Base-by-base conservation (phyloP, 2,888 invertebrate genomes). In the Plebejus argus region DNA sequence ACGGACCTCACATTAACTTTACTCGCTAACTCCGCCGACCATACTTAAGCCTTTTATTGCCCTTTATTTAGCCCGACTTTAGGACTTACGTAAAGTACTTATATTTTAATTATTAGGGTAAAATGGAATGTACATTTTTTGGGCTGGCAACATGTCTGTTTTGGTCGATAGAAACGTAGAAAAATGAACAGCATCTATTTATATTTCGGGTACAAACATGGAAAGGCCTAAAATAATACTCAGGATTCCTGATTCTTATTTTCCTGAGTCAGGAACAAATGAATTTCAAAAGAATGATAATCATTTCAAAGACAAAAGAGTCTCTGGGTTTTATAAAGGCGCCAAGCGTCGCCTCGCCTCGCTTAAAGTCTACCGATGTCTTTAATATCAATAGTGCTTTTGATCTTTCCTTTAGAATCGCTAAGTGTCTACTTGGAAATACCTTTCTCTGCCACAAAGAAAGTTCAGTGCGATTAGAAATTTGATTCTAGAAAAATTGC, bases 51-150 rank as follows among this genome's bases (percentile, higher is more conserved):
- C 35, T 71, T 71, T 71, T 66, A 66, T 66, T 66, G n/a, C n/a
- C 35, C n/a, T 71, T 71, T n/a, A 39, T 39, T 71, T 39, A 15
- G 28, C 3, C 33, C 35, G 20, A 70, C 35, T 71, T 71, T 71
- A 35, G 39, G 71, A 39, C 35, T 35, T 35, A 35, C 70, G 28
- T 39, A 39, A 71, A n/a, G 39, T 71, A 71, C 71, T 71, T 39
- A 70, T 39, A 71, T 39, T 71, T 71, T 71, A 71, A 71, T 71
- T 71, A 71, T 71, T 71, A 71, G 35, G 71, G 71, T 39, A 18
- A 23, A 61, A 61, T 20, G 28, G 28, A 15, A 28, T 15, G 5
- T 61, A 23, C 10, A 61, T 10, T 61, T 61, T 61, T 66, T 66
- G 12, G 15, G 66, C 5, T 28, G 20, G 61, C 61, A 1, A 58